A percentile compares a stretch with the other conserved stretches of the same genome.
phyloP scores from a whole-genome alignment of 2,888 invertebrate genomes.

The Leuctra nigra region DNA sequence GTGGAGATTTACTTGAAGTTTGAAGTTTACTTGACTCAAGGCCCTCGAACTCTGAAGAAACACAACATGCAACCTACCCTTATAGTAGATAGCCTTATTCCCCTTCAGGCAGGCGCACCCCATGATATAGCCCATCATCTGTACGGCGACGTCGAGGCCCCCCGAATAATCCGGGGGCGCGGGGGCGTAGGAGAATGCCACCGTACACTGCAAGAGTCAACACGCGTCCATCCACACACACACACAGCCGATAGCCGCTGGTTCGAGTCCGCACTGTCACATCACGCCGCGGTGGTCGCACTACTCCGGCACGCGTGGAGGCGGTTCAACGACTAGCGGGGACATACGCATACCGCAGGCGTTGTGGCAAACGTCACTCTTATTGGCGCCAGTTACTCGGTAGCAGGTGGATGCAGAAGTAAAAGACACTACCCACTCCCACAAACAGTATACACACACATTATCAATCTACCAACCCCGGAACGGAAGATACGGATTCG shows the following conservation, averaged over 20 bases:
- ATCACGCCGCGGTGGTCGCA: neutral
- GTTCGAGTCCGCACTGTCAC: neutral
- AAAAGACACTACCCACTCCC: neutral
- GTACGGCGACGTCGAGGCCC: constrained; percentile 33
- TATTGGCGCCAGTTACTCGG: neutral
- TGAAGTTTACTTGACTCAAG: no score
- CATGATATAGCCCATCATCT: constrained; percentile 93
- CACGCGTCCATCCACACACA: no score
- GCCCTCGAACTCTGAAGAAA: no score
- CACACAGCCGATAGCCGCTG: neutral
- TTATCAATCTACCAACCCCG: no score
- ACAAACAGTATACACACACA: no score
- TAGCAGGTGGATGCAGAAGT: neutral
- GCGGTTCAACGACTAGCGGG: no score
- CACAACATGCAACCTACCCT: constrained; percentile 14
- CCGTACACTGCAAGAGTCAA: no score
- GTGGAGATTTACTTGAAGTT: no score
- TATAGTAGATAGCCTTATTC: constrained; percentile 38
- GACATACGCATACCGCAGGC: no score
- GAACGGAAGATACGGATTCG: no score
- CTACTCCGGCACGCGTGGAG: no score
- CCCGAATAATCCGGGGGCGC: neutral
- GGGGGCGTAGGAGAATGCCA: no score
- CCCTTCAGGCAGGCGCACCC: constrained; percentile 90
- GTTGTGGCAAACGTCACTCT: neutral